phyloP scores from a whole-genome alignment of 2,888 invertebrate genomes.

The Masnerella sp. region DNA sequence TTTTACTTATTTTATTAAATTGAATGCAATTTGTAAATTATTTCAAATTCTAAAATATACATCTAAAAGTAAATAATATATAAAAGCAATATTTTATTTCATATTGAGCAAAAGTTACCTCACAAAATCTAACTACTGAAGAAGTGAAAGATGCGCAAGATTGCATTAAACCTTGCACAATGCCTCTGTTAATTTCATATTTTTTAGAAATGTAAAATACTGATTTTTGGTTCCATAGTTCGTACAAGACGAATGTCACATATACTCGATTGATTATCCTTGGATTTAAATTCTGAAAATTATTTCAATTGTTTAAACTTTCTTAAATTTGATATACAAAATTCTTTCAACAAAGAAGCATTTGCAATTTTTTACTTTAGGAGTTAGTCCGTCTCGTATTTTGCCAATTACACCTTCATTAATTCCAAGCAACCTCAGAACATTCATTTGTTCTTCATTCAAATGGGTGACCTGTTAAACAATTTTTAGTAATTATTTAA shows the following conservation, averaged over 20 bases:
- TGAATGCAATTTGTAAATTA: no score
- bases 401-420: constrained; percentile 81
- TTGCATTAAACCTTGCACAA: constrained; percentile 87
- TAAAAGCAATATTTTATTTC: no score
- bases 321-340: constrained; percentile 1
- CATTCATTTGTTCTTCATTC: constrained; percentile 80
- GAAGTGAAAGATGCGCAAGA: constrained; percentile 86
- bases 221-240: constrained; percentile 85
- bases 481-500: background rate
- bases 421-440: constrained; percentile 87
- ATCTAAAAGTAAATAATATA: no score
- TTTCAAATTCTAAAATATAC: no score
- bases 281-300: constrained; percentile 80
- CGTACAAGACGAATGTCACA: constrained; percentile 89
- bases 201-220: constrained; percentile 85
- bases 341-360: no score
- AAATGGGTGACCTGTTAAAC: constrained; percentile 77
- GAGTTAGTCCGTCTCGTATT: constrained; percentile 70
- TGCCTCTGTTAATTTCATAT: constrained; percentile 86
- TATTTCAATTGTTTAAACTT: background rate
- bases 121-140: constrained; percentile 88
- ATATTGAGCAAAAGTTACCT: constrained; percentile 79
- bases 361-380: no score
- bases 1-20: constrained; percentile 4
- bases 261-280: constrained; percentile 88